Conservation (phyloP, 2,888 invertebrate genomes). For the Drosophila setosimentum region DNA sequence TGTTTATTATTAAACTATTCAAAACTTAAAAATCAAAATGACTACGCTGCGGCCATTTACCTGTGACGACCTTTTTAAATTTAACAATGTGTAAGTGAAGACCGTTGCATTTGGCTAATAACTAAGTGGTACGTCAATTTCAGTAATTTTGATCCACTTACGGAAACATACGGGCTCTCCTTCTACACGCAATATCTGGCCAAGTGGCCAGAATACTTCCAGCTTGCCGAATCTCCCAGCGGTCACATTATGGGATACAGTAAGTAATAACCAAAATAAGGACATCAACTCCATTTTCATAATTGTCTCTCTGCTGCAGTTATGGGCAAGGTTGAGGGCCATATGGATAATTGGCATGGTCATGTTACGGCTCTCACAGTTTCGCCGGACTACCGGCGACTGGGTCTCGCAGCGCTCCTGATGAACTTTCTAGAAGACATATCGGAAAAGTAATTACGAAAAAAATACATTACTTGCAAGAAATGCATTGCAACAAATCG, state of each 20-base stretch:
- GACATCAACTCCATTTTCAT: not conserved
- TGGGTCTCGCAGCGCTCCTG: slow-evolving; percentile 96
- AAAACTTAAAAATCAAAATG: slow-evolving; percentile 87
- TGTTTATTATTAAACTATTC: not conserved
- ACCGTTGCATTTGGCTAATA: not conserved
- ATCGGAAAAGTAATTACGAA: slow-evolving; percentile 92
- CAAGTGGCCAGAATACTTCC: slow-evolving; percentile 99
- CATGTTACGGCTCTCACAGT: slow-evolving; percentile 99
- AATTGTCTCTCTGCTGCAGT: slow-evolving; percentile 87
- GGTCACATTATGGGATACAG: slow-evolving; percentile 99
- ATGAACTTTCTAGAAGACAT: slow-evolving; percentile 98
- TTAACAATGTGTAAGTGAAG: slow-evolving; percentile 95
- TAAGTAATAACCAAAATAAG: slow-evolving; percentile 86
- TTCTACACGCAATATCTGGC: slow-evolving; percentile 99
- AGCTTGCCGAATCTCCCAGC: slow-evolving; percentile 96
- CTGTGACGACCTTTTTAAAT: slow-evolving; percentile 97
- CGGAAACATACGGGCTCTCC: slow-evolving; percentile 97
- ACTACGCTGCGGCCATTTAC: slow-evolving; percentile 96
- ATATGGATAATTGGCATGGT: slow-evolving; percentile 98
- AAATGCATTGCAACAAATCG: not conserved
- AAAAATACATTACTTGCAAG: not conserved
- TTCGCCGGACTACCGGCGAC: slow-evolving; percentile 95
- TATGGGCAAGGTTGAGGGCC: slow-evolving; percentile 99
- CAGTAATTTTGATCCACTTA: slow-evolving; percentile 98
- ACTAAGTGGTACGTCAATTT: slow-evolving; percentile 1